phyloP scores from a whole-genome alignment of 2,888 invertebrate genomes.

The Sarcophaga rosellei region DNA sequence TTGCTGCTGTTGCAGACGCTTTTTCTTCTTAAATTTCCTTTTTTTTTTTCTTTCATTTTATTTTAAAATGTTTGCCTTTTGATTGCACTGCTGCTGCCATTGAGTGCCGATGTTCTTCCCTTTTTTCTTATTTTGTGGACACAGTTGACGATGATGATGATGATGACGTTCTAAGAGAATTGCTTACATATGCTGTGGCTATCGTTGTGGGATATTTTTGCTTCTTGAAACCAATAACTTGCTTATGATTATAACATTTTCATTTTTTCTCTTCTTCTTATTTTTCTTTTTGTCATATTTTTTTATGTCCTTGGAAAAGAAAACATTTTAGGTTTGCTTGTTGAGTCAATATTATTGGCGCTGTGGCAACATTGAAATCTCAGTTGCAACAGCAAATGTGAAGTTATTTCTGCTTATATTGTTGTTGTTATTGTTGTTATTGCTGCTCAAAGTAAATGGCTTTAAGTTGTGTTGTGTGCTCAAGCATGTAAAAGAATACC shows the following conservation, averaged over 20 bases:
- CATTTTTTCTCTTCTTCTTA: background rate
- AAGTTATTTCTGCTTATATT: conserved; percentile 2
- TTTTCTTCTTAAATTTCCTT: background rate
- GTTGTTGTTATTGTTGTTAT: background rate
- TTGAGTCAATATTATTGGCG: conserved; percentile 24
- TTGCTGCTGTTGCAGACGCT: background rate
- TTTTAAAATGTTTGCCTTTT: conserved; percentile 57
- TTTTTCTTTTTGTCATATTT: conserved; percentile 41
- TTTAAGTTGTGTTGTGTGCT: conserved; percentile 10
- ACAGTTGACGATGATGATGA: conserved; percentile 14
- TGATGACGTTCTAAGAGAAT: conserved; percentile 19
- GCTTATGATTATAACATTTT: conserved; percentile 39
- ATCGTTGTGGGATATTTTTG: background rate
- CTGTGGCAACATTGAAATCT: conserved; percentile 41
- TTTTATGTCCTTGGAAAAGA: conserved; percentile 19
- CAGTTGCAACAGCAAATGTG: conserved; percentile 18
- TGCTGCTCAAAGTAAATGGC: conserved; percentile 18
- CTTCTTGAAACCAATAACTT: conserved; percentile 26
- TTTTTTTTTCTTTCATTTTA: conserved; percentile 28
- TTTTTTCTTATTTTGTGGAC: conserved; percentile 33
- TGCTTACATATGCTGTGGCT: conserved; percentile 6
- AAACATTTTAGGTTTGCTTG: conserved; percentile 44
- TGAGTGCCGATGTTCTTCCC: conserved; percentile 35
- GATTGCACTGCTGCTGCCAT: conserved; percentile 54
- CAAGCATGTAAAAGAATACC: conserved; percentile 6